Evolutionary conservation across 2,888 invertebrate species (phyloP).

Genomic region (Xestia rhomboidea): DNA sequence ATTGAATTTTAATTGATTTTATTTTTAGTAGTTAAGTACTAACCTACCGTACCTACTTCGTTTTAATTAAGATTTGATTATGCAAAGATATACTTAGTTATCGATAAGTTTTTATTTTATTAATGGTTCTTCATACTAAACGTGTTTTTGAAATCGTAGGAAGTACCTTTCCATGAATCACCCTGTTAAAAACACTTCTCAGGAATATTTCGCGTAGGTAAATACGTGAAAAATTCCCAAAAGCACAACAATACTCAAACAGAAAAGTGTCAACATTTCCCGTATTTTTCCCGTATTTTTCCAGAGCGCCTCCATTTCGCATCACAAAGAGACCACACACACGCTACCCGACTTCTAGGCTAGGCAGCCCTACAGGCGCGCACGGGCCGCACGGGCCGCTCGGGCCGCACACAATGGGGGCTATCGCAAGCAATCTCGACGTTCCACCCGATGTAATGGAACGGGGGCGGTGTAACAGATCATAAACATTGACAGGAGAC

Average conservation of each 20-base stretch:
- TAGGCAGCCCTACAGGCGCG: slow-evolving; percentile 67
- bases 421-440: slow-evolving; percentile 77
- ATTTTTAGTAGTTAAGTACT: background rate
- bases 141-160: background rate
- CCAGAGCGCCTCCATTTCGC: background rate
- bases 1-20: slow-evolving; percentile 14
- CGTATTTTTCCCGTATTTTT: slow-evolving; percentile 17
- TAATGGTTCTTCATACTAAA: background rate
- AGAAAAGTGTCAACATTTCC: background rate
- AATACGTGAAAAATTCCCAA: background rate
- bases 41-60: background rate
- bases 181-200: background rate
- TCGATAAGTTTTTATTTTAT: background rate
- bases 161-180: background rate
- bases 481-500: slow-evolving; percentile 74
- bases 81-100: background rate
- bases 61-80: background rate
- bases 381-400: slow-evolving; percentile 62
- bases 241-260: background rate
- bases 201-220: background rate
- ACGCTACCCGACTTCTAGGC: slow-evolving; percentile 3
- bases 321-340: slow-evolving; percentile 52
- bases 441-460: slow-evolving; percentile 74
- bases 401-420: slow-evolving; percentile 75
- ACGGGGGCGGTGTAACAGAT: slow-evolving; percentile 71